These are phyloP conservation scores for Baccha elongata DNA, from an alignment of 2,888 invertebrate species.

Conservation along the genomic window DNA sequence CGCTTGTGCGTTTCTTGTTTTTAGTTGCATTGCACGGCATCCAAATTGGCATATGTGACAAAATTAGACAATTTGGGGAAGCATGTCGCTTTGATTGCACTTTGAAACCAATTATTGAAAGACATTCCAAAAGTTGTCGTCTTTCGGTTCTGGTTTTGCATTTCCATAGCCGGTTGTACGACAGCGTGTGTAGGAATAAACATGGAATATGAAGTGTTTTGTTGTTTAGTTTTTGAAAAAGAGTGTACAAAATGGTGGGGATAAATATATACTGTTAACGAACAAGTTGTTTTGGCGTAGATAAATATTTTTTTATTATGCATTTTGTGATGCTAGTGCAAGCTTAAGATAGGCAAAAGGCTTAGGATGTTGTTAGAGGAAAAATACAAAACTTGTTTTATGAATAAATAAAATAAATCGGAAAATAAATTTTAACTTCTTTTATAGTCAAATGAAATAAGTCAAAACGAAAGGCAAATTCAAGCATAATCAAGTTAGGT, in stretches of 20 bases:
- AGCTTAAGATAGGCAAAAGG: neutral
- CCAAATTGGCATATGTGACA: constrained; percentile 41
- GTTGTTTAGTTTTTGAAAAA: constrained; percentile 2
- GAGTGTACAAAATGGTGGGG: neutral
- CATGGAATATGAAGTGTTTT: neutral
- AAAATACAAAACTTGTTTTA: constrained; percentile 51
- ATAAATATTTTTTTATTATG: constrained; percentile 8
- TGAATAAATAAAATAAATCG: constrained; percentile 66
- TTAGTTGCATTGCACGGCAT: neutral
- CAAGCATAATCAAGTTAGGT: constrained; percentile 17
- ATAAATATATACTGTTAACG: constrained; percentile 32
- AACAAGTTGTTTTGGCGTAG: constrained; percentile 55
- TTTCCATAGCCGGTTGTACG: neutral
- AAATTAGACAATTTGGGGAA: constrained; percentile 56
- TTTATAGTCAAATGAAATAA: constrained; percentile 12
- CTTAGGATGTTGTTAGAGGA: neutral
- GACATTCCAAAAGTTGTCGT: constrained; percentile 33
- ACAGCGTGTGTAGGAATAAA: neutral
- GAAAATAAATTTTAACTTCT: constrained; percentile 35
- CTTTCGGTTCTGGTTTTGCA: neutral
- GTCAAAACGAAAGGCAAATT: constrained; percentile 32
- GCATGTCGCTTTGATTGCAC: constrained; percentile 34
- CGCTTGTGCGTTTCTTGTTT: neutral
- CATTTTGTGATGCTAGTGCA: constrained; percentile 19
- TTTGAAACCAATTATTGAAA: constrained; percentile 51